Evolutionary conservation across 2,797 vertebrate genomes (phyloP).

Genomic region (Nyctibius grandis): DNA sequence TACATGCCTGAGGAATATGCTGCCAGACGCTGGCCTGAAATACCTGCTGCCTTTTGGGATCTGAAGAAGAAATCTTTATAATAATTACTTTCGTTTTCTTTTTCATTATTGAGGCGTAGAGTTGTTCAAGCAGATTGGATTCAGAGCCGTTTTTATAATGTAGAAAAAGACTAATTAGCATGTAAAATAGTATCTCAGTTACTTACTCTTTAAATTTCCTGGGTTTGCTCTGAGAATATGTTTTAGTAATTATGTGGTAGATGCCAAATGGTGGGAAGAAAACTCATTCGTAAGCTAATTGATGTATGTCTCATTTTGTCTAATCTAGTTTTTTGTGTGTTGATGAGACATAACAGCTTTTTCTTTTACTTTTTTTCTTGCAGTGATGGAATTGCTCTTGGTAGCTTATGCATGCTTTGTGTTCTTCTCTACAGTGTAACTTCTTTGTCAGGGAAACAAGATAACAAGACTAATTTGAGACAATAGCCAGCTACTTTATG

Average conservation of each 20-base stretch:
- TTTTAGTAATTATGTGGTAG: conserved; percentile 22
- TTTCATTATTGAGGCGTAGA: not conserved
- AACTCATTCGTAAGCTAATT: conserved; percentile 17
- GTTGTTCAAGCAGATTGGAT: conserved; percentile 22
- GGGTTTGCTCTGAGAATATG: not conserved
- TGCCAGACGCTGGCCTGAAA: not conserved
- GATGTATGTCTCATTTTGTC: conserved; percentile 18
- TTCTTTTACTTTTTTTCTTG: not conserved
- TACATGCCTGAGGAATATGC: not conserved
- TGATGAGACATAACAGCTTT: not conserved
- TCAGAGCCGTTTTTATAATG: not conserved
- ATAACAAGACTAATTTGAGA: not conserved
- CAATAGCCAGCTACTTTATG: not conserved
- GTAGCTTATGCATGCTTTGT: not conserved
- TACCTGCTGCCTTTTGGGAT: not conserved
- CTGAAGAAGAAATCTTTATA: not conserved
- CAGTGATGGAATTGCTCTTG: not conserved
- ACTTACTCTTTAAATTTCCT: conserved; percentile 11
- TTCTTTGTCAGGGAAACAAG: not conserved
- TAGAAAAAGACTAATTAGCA: conserved; percentile 46
- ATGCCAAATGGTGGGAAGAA: not conserved
- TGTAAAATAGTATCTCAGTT: conserved; percentile 21
- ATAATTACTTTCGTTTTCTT: not conserved
- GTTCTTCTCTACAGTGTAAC: not conserved
- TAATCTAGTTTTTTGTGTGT: not conserved